phyloP scores from a whole-genome alignment of 2,888 invertebrate genomes.

The Sympetrum striolatum region DNA sequence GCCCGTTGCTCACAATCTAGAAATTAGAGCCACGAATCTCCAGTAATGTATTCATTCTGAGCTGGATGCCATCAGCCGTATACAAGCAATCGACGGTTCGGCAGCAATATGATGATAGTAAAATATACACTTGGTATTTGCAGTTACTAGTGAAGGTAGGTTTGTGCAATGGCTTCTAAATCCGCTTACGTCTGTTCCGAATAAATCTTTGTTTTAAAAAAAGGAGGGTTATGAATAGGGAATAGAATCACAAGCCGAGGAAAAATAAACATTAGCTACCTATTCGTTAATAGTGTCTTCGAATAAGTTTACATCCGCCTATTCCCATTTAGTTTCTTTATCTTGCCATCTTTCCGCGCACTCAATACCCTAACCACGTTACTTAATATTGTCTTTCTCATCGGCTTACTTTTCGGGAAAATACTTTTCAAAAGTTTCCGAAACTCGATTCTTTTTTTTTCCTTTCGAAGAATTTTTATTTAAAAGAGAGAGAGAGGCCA shows the following conservation, averaged over 20 bases:
- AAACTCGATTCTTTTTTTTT: not conserved
- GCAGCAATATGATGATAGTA: no score
- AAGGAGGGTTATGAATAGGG: no score
- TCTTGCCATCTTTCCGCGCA: not conserved
- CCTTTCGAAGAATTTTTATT: not conserved
- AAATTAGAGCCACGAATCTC: no score
- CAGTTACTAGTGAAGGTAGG: no score
- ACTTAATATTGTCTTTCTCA: conserved; percentile 22
- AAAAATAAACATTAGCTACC: not conserved
- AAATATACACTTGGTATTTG: no score
- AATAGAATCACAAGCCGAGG: not conserved
- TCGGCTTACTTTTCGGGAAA: conserved; percentile 3
- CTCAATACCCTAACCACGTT: conserved; percentile 7
- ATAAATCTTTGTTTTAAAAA: no score
- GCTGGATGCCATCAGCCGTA: no score
- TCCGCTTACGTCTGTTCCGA: no score
- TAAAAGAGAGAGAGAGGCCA: not conserved
- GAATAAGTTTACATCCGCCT: not conserved
- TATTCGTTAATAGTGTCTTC: conserved; percentile 4
- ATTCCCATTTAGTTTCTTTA: not conserved
- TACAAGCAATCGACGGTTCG: no score
- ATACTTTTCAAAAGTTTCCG: conserved; percentile 33
- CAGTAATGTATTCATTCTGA: no score
- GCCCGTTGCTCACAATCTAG: no score
- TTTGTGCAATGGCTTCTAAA: no score